Evolutionary conservation across 2,113 vertebrate genomes (phyloP), one percentile per base, ranked within the genome.

Genomic region (Murina feae): DNA sequence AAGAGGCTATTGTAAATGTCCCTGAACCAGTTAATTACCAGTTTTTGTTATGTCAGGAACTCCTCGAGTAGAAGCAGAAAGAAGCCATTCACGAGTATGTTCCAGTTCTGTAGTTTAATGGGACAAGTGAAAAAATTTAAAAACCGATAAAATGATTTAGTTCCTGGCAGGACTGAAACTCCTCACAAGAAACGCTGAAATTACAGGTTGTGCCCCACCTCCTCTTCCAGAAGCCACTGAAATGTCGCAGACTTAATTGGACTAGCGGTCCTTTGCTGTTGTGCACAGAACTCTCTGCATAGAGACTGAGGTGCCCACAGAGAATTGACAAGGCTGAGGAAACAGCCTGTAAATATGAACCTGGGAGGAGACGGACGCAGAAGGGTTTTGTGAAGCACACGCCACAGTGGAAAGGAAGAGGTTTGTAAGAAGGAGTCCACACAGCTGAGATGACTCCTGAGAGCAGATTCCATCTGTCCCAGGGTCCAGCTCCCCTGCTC

Each of bases 11-110:
- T 98, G 98, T 98, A 98, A 98, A 98, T 97, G 93, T 97, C 97
- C 98, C 97, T 4, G 6, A 98, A 97, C 94, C 97, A 97, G 98
- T 98, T 98, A 98, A 98, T 98, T 98, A 98, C 98, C 96, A 98
- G 98, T 97, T 98, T 98, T 98, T 98, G 98, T 98, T 98, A 98
- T 98, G 98, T 98, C 98, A 98, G 98, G 98, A 98, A 96, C 98
- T 98, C 98, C 97, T 98, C 94, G 92, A 98, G 97, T 98, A 98
- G 98, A 98, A 98, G 98, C 97, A 98, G 98, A 98, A 98, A 98
- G 98, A 97, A 98, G 94, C 98, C 98, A 98, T 98, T 98, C 98
- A 98, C 97, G 97, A 98, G 95, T 98, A 97, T 97, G 98, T 98
- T 98, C 98, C 98, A 98, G 97, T 97, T 98, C 98, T 98, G 97